Conservation (phyloP, 2,888 invertebrate species). For the Ornithoptera alexandrae region DNA sequence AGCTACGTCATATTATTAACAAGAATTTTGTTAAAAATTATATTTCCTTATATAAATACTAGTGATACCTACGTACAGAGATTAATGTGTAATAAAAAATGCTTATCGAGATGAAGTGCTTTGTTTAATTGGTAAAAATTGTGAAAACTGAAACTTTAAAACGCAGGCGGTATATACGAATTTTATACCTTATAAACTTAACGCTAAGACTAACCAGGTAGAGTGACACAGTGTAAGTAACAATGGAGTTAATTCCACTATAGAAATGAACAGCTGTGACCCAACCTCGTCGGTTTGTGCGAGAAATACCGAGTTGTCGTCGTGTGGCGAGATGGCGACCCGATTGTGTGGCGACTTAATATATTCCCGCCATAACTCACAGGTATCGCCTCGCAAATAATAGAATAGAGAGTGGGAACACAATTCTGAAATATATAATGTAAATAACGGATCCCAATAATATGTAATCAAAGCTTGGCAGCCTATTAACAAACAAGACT, state of each 20-base stretch:
- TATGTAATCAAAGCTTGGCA: too few relatives aligned
- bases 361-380: slow-evolving; percentile 56
- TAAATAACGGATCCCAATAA: too few relatives aligned
- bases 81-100: too few relatives aligned
- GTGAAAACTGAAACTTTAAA: too few relatives aligned
- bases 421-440: slow-evolving; percentile 30
- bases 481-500: too few relatives aligned
- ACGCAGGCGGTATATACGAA: too few relatives aligned
- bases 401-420: slow-evolving; percentile 42
- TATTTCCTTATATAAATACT: too few relatives aligned
- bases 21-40: too few relatives aligned
- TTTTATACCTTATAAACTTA: neutral
- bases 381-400: slow-evolving; percentile 40
- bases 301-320: slow-evolving; percentile 47
- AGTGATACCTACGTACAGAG: too few relatives aligned
- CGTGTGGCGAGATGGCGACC: slow-evolving; percentile 38
- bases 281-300: slow-evolving; percentile 44
- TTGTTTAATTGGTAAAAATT: too few relatives aligned
- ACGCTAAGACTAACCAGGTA: slow-evolving; percentile 1
- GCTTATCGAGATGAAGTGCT: too few relatives aligned
- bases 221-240: slow-evolving; percentile 29
- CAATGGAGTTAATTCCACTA: slow-evolving; percentile 42
- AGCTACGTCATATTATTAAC: too few relatives aligned
- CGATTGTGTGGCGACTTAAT: slow-evolving; percentile 51
- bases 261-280: slow-evolving; percentile 41